Evolutionary conservation across 2,797 vertebrate species (phyloP), one percentile per base, ranked within the genome.

Genomic region (Malacoctenus gilli): DNA sequence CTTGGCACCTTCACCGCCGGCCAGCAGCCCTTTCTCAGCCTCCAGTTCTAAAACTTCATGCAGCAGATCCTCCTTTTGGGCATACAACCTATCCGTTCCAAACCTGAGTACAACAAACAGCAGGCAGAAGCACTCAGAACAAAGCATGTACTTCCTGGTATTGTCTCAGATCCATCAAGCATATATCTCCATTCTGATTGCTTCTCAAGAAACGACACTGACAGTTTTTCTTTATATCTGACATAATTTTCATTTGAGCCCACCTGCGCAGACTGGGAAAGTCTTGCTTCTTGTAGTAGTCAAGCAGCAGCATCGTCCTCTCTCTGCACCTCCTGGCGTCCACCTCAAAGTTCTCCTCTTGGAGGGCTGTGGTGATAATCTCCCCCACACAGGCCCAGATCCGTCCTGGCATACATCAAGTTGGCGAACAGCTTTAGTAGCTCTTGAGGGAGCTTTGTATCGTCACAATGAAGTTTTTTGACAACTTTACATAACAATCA

Each of bases 201-300:
- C n/a, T n/a, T n/a, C n/a, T 25, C 1, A 36, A 12, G 20, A 16
- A 55, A 38, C 8, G 13, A 6, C 13, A 14, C 28, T 31, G 32
- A 13, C 12, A n/a, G n/a, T n/a, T 50, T 53, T 7, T 7, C 1
- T 11, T 20, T 11, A 31, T 3, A 43, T 2, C 16, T n/a, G 3
- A 38, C 19, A 9, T 28, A 23, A 14, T 3, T 14, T 47, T 21
- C 8, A 16, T 20, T 7, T 28, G 11, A 13, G 42, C 75, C 32
- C 23, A 91, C 92, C 92, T 92, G 76, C 92, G 91, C 48, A 93
- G 76, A 49, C 91, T 92, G 62, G 88, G 67, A 1, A 89, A 93
- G 84, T 93, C 91, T 72, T 92, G 91, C 41, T 93, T 91, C 77
- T 91, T 93, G 79, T 93, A 93, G 80, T 93, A 93, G 77, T 93